Evolutionary conservation across 2,113 vertebrate species (phyloP).

Genomic region (Oryzias woworae): DNA sequence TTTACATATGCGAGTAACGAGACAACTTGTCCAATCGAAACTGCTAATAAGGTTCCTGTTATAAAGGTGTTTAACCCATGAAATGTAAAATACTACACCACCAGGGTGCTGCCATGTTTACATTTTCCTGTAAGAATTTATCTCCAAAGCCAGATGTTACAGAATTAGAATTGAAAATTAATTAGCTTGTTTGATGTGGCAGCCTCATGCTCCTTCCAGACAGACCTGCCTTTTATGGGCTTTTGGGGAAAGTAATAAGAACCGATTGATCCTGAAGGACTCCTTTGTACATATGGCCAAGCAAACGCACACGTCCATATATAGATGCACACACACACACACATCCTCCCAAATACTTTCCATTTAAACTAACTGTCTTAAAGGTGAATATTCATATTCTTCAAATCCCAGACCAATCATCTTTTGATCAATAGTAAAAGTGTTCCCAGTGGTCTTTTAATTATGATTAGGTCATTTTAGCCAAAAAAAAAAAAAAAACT

Average conservation of each 20-base stretch:
- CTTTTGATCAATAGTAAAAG: too few relatives aligned
- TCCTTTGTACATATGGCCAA: slow-evolving; percentile 56
- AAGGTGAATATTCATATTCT: slow-evolving; percentile 18
- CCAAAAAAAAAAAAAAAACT: too few relatives aligned
- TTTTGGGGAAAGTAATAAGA: slow-evolving; percentile 70
- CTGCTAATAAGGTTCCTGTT: slow-evolving; percentile 45
- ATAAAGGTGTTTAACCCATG: slow-evolving; percentile 30
- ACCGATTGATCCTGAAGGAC: slow-evolving; percentile 76
- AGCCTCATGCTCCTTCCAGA: slow-evolving; percentile 65
- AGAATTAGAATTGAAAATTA: slow-evolving; percentile 73
- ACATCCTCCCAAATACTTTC: slow-evolving; percentile 13
- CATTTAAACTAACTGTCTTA: slow-evolving; percentile 19
- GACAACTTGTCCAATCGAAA: slow-evolving; percentile 34
- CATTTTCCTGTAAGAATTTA: slow-evolving; percentile 68
- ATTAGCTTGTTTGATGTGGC: slow-evolving; percentile 75
- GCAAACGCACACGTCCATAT: slow-evolving; percentile 16
- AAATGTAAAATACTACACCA: slow-evolving; percentile 50
- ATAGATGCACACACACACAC: slow-evolving; percentile 5
- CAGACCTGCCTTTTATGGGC: slow-evolving; percentile 73
- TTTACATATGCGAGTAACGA: slow-evolving; percentile 7
- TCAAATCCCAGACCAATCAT: too few relatives aligned
- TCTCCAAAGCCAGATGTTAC: slow-evolving; percentile 72
- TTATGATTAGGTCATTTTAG: too few relatives aligned
- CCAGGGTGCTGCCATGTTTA: slow-evolving; percentile 61
- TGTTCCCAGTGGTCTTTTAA: too few relatives aligned